These are phyloP conservation scores for Belgica antarctica DNA, from an alignment of 2,888 invertebrate species.

Conservation along the genomic window DNA sequence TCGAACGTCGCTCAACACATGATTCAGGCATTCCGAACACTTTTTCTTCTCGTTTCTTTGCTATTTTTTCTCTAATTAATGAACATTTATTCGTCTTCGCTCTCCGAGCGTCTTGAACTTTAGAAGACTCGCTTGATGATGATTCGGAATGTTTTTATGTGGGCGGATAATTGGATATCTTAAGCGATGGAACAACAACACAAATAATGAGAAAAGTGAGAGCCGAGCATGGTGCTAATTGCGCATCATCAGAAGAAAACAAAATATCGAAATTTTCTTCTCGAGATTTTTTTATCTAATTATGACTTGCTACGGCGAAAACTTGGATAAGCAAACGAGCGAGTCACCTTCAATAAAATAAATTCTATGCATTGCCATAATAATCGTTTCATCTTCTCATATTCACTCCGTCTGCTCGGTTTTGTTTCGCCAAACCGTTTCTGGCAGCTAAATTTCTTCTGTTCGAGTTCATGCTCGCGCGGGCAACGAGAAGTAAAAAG, in stretches of 20 bases:
- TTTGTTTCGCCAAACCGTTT: background rate
- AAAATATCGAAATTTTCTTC: slow-evolving; percentile 23
- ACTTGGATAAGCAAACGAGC: background rate
- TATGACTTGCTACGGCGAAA: no score
- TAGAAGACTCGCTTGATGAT: background rate
- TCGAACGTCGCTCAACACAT: slow-evolving; percentile 8
- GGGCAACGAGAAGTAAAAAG: no score
- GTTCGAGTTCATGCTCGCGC: background rate
- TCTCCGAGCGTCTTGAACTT: slow-evolving; percentile 1
- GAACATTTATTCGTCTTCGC: background rate
- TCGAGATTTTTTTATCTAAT: slow-evolving; percentile 3
- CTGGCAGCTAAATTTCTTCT: no score
- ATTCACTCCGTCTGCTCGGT: background rate
- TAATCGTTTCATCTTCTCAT: slow-evolving; percentile 10
- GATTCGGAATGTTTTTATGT: slow-evolving; percentile 17
- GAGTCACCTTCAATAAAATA: background rate
- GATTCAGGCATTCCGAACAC: background rate
- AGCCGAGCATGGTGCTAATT: slow-evolving; percentile 22
- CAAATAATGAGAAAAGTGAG: slow-evolving; percentile 6
- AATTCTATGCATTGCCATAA: background rate
- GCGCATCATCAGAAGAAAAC: slow-evolving; percentile 36
- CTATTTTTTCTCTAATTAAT: slow-evolving; percentile 13
- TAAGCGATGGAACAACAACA: slow-evolving; percentile 23
- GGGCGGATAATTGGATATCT: slow-evolving; percentile 29
- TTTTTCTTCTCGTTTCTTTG: no score